phyloP scores from a whole-genome alignment of 2,113 vertebrate species.

The Corydoras sp. region DNA sequence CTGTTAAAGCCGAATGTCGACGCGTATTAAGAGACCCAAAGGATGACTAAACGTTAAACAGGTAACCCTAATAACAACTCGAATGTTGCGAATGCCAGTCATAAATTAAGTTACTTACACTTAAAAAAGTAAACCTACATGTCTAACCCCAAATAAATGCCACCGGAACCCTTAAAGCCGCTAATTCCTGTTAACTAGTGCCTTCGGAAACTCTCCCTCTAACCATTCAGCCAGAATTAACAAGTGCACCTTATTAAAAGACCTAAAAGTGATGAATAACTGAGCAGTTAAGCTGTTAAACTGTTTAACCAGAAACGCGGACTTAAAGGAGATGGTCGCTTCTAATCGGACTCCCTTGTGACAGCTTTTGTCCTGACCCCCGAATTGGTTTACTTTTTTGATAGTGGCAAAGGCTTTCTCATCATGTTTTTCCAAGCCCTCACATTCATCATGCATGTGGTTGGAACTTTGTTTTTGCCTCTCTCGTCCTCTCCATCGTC shows the following conservation, averaged over 20 bases:
- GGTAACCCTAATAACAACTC: conserved; percentile 93
- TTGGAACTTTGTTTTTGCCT: conserved; percentile 28
- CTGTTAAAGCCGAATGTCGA: conserved; percentile 94
- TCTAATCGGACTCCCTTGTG: conserved; percentile 68
- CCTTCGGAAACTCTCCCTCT: conserved; percentile 72
- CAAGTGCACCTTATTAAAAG: conserved; percentile 82
- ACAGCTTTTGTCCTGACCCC: conserved; percentile 78
- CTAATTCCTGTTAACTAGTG: conserved; percentile 92
- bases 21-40: conserved; percentile 96
- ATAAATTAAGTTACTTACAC: conserved; percentile 95
- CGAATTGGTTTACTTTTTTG: conserved; percentile 99
- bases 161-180: conserved; percentile 49
- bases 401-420: conserved; percentile 71
- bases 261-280: conserved; percentile 89
- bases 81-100: conserved; percentile 89
- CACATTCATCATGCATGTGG: conserved; percentile 54
- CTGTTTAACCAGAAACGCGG: conserved; percentile 68
- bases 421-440: conserved; percentile 34
- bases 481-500: conserved; percentile 17
- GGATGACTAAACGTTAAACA: conserved; percentile 99
- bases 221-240: conserved; percentile 62
- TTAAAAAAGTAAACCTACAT: conserved; percentile 99
- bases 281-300: conserved; percentile 79
- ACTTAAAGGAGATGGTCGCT: conserved; percentile 72
- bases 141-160: conserved; percentile 80